Conservation (phyloP, 2,888 invertebrate genomes). For the Calliphora vomitoria region DNA sequence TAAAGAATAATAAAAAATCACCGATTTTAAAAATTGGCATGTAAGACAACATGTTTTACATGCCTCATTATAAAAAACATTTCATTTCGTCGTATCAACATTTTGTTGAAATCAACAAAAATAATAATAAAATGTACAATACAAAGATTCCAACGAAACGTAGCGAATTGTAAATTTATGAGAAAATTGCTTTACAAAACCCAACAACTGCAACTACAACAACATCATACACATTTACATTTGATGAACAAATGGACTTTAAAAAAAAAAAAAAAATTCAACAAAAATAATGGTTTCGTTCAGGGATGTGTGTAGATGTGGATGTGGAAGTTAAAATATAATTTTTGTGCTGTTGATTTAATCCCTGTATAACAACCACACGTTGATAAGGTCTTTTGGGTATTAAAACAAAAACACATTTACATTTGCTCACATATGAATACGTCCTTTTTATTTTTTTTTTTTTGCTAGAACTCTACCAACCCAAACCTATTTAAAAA, state of each 20-base stretch:
- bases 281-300: constrained; percentile 6
- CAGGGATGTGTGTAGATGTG: constrained; percentile 23
- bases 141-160: constrained; percentile 71
- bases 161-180: constrained; percentile 78
- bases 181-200: constrained; percentile 65
- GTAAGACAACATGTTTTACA: constrained; percentile 72
- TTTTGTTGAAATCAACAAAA: constrained; percentile 47
- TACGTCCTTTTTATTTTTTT: constrained; percentile 15
- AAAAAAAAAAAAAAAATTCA: constrained; percentile 7
- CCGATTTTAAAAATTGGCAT: constrained; percentile 63
- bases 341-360: constrained; percentile 56
- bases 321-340: constrained; percentile 41
- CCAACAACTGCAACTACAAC: constrained; percentile 38
- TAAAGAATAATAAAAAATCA: constrained; percentile 56
- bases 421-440: constrained; percentile 4
- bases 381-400: constrained; percentile 68
- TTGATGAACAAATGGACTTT: constrained; percentile 63
- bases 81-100: constrained; percentile 59
- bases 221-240: constrained; percentile 19
- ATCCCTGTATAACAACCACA: constrained; percentile 58
- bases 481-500: constrained; percentile 6
- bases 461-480: constrained; percentile 19
- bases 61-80: constrained; percentile 66
- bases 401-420: constrained; percentile 47
- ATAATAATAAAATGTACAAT: constrained; percentile 3